Percentiles rank a stretch among this genome's conserved stretches.
phyloP scores from a whole-genome alignment of 2,888 invertebrate genomes.

The Hyposoter dolosus region DNA sequence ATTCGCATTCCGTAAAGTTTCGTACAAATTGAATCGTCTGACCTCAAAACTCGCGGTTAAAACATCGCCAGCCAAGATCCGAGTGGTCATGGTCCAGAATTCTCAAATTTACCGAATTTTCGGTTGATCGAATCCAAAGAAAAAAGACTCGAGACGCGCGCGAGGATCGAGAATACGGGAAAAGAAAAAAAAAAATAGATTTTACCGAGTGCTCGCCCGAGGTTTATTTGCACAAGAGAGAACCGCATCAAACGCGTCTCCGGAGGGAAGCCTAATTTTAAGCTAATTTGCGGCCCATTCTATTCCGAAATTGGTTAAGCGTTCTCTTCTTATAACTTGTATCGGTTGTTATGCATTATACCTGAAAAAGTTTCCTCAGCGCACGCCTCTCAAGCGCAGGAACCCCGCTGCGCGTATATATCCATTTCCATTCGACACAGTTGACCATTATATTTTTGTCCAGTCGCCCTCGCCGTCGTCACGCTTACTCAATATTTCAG shows the following conservation, averaged over 20 bases:
- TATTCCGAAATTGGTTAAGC: conserved; percentile 78
- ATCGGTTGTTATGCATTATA: conserved; percentile 59
- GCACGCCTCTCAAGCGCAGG: conserved; percentile 34
- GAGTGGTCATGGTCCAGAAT: conserved; percentile 20
- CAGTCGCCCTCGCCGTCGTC: conserved; percentile 67
- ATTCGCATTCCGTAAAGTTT: not conserved
- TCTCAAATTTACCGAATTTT: conserved; percentile 36
- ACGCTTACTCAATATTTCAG: conserved; percentile 80
- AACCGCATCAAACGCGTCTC: conserved; percentile 42
- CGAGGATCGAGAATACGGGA: not conserved
- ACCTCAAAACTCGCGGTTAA: not conserved
- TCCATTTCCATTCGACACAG: conserved; percentile 41
- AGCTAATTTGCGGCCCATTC: conserved; percentile 77
- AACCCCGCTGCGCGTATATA: conserved; percentile 40
- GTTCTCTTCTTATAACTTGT: conserved; percentile 69
- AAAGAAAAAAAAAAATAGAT: not conserved
- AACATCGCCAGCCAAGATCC: not conserved
- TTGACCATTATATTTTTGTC: conserved; percentile 60
- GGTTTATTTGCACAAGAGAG: conserved; percentile 43
- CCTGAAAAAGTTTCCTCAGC: conserved; percentile 70
- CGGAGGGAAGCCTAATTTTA: conserved; percentile 75
- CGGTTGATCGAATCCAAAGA: conserved; percentile 46
- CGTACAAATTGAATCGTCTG: conserved; percentile 3
- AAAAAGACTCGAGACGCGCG: not conserved
- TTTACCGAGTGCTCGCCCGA: conserved; percentile 9